Percentiles rank a stretch among this genome's conserved stretches.
Evolutionary conservation across 2,113 vertebrate genomes (phyloP).

Genomic region (Trematomus loennbergii): DNA sequence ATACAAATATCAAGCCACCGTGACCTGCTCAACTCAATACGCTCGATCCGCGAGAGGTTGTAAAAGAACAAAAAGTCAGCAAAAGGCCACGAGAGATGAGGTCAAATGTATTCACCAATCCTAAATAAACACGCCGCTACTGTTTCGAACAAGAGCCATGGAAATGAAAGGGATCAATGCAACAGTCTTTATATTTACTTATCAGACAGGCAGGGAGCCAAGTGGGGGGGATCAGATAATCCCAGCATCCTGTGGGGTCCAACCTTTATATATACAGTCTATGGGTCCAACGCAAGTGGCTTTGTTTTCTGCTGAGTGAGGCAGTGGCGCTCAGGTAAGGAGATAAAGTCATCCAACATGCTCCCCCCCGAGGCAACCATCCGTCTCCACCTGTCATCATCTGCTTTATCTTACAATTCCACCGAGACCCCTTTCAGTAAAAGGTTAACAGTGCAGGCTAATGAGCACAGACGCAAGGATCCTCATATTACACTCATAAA

Average conservation of each 20-base stretch:
- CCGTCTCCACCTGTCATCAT: slow-evolving; percentile 56
- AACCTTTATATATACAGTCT: too few species aligned
- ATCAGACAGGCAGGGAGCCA: slow-evolving; percentile 30
- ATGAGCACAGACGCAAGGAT: slow-evolving; percentile 39
- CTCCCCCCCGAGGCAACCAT: slow-evolving; percentile 56
- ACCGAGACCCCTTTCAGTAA: slow-evolving; percentile 45
- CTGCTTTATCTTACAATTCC: slow-evolving; percentile 40
- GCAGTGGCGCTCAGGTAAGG: slow-evolving; percentile 26
- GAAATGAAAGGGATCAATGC: neutral
- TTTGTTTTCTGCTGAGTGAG: slow-evolving; percentile 46
- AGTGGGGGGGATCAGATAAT: slow-evolving; percentile 6
- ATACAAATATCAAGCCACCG: neutral
- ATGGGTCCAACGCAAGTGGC: slow-evolving; percentile 28
- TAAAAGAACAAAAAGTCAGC: slow-evolving; percentile 7
- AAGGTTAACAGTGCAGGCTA: slow-evolving; percentile 48
- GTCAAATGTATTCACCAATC: slow-evolving; percentile 5
- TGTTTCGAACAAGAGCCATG: neutral
- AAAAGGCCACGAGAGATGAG: neutral
- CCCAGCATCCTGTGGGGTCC: slow-evolving; percentile 52
- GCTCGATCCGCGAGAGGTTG: neutral
- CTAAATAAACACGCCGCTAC: neutral
- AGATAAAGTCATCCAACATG: slow-evolving; percentile 54
- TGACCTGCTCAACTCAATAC: slow-evolving; percentile 2
- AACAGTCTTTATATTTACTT: slow-evolving; percentile 1
- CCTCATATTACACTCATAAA: slow-evolving; percentile 38